Conservation (phyloP, 2,113 vertebrate genomes). For the Macroglossus sobrinus region DNA sequence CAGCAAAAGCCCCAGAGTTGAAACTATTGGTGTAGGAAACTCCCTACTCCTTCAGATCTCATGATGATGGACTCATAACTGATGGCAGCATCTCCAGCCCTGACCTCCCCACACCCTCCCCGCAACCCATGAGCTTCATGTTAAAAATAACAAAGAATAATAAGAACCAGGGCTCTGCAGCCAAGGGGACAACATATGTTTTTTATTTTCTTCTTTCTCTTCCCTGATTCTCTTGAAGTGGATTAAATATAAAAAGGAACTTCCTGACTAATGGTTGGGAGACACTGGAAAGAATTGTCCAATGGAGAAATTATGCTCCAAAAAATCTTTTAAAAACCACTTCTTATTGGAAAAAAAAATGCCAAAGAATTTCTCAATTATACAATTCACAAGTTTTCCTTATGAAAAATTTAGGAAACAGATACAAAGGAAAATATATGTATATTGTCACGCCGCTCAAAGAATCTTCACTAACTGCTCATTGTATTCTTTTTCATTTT, state of each 20-base stretch:
- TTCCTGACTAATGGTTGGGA: background rate
- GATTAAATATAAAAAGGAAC: slow-evolving; percentile 33
- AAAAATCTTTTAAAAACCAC: background rate
- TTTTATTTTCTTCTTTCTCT: slow-evolving; percentile 38
- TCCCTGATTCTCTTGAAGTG: slow-evolving; percentile 5
- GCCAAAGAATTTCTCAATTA: background rate
- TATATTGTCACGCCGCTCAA: background rate
- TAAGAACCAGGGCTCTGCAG: background rate
- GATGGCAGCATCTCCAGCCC: background rate
- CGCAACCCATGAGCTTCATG: background rate
- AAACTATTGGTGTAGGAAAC: background rate
- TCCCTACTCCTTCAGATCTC: background rate
- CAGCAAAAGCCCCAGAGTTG: background rate
- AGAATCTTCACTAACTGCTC: background rate
- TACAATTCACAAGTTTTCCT: background rate
- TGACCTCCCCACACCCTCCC: background rate
- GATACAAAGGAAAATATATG: background rate
- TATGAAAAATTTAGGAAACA: background rate
- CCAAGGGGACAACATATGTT: background rate
- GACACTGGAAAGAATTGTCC: background rate
- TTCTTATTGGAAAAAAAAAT: background rate
- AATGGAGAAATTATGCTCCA: background rate
- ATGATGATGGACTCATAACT: background rate
- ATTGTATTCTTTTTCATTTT: background rate
- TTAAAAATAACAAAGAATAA: slow-evolving; percentile 47